These are phyloP conservation scores for Terrapene triunguis DNA, from an alignment of 2,113 vertebrate species.

Conservation along the genomic window DNA sequence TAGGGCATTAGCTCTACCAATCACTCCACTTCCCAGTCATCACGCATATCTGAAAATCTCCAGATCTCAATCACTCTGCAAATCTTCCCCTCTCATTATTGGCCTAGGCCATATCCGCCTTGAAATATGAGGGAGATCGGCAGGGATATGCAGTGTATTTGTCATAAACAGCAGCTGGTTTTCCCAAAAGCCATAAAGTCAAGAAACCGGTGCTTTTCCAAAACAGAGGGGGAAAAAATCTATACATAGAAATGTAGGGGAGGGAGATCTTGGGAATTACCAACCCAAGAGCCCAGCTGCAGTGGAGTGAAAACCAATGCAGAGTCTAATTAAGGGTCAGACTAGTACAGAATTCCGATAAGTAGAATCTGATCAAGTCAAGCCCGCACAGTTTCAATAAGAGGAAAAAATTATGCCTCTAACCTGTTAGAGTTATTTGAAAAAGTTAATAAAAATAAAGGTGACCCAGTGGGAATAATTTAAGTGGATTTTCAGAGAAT, in stretches of 20 bases:
- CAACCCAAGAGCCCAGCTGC: conserved; percentile 29
- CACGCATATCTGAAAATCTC: background rate
- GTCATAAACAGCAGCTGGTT: background rate
- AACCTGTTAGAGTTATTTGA: conserved; percentile 56
- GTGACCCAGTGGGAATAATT: conserved; percentile 71
- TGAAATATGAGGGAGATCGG: background rate
- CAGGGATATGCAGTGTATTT: background rate
- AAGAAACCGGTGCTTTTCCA: background rate
- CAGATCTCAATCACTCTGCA: background rate
- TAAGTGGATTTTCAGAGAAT: conserved; percentile 63
- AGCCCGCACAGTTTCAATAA: conserved; percentile 10
- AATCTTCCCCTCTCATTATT: background rate
- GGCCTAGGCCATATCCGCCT: background rate
- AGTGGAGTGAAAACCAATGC: background rate
- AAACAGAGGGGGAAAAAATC: background rate
- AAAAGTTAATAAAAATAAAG: conserved; percentile 75
- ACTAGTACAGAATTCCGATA: background rate
- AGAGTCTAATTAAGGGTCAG: conserved; percentile 27
- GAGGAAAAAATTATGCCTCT: background rate
- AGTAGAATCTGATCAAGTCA: conserved; percentile 38
- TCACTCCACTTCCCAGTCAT: background rate
- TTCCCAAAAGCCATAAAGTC: background rate
- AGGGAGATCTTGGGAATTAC: background rate
- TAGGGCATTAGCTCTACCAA: background rate
- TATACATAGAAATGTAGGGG: background rate